Evolutionary conservation across 1,140 invertebrate genomes (phyloP).

Genomic region (Camponotus floridanus): DNA sequence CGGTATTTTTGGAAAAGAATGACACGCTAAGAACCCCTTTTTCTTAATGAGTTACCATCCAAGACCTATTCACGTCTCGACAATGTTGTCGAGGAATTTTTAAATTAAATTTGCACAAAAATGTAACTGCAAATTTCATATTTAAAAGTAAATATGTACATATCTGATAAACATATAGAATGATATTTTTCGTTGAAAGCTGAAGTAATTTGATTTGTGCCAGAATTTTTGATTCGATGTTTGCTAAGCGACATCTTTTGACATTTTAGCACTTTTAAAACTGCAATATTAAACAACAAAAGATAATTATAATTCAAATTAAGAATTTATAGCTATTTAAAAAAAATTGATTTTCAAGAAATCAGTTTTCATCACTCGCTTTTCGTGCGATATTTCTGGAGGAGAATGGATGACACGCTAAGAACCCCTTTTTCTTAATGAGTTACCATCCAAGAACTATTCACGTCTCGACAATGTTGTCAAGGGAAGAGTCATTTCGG

Average conservation of each 20-base stretch:
- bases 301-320: not conserved
- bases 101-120: too few species aligned
- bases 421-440: not conserved
- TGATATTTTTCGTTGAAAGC: conserved; percentile 24
- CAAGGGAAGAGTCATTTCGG: conserved; percentile 12
- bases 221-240: conserved; percentile 13
- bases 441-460: not conserved
- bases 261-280: not conserved
- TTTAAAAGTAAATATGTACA: conserved; percentile 17
- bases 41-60: not conserved
- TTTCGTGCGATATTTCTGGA: not conserved
- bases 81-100: conserved; percentile 18
- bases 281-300: not conserved
- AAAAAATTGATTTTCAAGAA: not conserved
- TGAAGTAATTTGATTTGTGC: not conserved
- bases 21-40: not conserved
- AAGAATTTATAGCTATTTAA: not conserved
- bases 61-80: conserved; percentile 2
- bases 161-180: not conserved
- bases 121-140: too few species aligned
- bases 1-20: not conserved
- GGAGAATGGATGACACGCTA: not conserved
- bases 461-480: conserved; percentile 27
- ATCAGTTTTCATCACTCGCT: not conserved
- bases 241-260: not conserved